A percentile compares a stretch with the other conserved stretches of the same genome.
phyloP scores from a whole-genome alignment of 1,140 invertebrate species.

The Zaprionus tsacasi region DNA sequence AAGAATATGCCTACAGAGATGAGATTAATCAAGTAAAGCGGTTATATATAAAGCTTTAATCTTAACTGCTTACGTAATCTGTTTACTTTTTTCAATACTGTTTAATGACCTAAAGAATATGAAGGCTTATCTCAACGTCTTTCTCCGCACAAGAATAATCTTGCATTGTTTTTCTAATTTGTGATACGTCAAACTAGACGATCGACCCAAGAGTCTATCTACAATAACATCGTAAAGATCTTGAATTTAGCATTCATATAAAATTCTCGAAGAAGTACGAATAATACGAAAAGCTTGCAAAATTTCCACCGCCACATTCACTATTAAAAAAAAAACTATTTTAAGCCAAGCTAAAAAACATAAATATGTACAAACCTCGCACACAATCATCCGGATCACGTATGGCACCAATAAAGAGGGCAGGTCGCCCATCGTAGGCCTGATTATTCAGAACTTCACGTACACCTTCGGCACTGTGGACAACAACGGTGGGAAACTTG shows the following conservation, averaged over 20 bases:
- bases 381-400: slow-evolving; percentile 68
- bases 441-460: slow-evolving; percentile 83
- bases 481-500: slow-evolving; percentile 68
- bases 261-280: background rate
- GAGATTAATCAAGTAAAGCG: background rate
- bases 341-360: background rate
- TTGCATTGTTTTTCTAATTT: background rate
- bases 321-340: background rate
- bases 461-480: slow-evolving; percentile 79
- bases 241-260: background rate
- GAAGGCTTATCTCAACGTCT: slow-evolving; percentile 2
- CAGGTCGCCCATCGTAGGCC: slow-evolving; percentile 84
- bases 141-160: background rate
- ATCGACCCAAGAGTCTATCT: background rate
- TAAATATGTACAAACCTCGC: slow-evolving; percentile 64
- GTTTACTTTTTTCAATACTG: background rate
- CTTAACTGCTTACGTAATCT: background rate
- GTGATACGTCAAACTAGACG: background rate
- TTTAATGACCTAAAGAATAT: slow-evolving; percentile 3
- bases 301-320: background rate
- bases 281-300: background rate
- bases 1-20: slow-evolving; percentile 87
- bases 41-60: background rate
- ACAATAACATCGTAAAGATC: background rate
- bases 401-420: slow-evolving; percentile 40